Evolutionary conservation across 2,888 invertebrate genomes (phyloP).

Genomic region (Nomada ferruginata): DNA sequence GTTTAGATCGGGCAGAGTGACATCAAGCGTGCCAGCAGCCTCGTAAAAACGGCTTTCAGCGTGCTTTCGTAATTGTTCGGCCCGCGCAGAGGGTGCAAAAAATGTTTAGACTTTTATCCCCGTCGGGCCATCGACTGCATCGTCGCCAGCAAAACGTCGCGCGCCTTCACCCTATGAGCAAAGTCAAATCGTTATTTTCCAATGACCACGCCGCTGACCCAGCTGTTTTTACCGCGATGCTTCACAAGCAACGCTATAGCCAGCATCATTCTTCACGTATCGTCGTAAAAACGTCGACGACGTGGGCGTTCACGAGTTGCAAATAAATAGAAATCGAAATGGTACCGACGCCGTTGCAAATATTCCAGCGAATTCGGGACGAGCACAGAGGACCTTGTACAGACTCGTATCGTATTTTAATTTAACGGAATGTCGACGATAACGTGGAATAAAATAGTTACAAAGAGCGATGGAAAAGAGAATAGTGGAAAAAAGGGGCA

Average conservation of each 20-base stretch:
- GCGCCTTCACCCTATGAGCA: constrained; percentile 3
- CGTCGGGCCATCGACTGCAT: neutral
- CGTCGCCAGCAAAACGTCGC: neutral
- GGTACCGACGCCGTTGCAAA: constrained; percentile 7
- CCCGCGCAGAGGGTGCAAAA: constrained; percentile 45
- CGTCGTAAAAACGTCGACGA: constrained; percentile 19
- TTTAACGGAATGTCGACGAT: neutral
- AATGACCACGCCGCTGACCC: constrained; percentile 39
- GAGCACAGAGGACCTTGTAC: neutral
- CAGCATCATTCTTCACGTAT: neutral
- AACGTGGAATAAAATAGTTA: neutral
- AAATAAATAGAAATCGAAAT: constrained; percentile 19
- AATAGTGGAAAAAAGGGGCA: no score
- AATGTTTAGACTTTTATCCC: constrained; percentile 56
- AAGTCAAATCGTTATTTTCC: constrained; percentile 59
- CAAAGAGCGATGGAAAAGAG: neutral
- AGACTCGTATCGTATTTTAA: constrained; percentile 15
- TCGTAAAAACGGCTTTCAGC: constrained; percentile 52
- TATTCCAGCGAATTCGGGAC: constrained; percentile 9
- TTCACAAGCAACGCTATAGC: constrained; percentile 47
- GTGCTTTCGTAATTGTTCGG: constrained; percentile 59
- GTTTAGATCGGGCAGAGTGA: neutral
- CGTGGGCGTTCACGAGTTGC: neutral
- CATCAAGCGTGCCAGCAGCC: neutral
- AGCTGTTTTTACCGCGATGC: constrained; percentile 37